Evolutionary conservation across 2,797 vertebrate species (phyloP), one percentile per base, ranked within the genome.

Genomic region (Dendrocincla tyrannina): DNA sequence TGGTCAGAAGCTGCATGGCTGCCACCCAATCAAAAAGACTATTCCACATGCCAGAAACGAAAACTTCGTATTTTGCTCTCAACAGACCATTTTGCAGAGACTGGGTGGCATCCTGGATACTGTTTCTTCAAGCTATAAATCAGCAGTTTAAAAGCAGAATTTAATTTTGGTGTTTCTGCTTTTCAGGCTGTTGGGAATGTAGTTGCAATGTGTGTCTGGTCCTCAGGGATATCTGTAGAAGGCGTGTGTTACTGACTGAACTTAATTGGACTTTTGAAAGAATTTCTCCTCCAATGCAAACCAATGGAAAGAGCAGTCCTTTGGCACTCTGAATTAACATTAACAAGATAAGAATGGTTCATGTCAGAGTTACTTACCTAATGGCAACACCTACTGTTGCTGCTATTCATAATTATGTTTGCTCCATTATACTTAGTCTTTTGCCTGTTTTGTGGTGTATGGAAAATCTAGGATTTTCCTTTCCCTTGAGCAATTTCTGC

Each of bases 111-210:
- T 82, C 53, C 44, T 78, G 85, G 33, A 15, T 83, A 41, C 17
- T 58, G 27, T 75, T 95, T 83, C 86, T 91, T 95, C 79, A 82
- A 81, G 46, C 55, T 91, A 27, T 90, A 82, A 94, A 79, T 87
- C 47, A 63, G 22, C 39, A 80, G 46, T 68, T 92, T 91, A 76
- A 85, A 69, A 75, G 66, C 59, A 84, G 62, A 92, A 86, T 88
- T 95, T 63, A 2, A 46, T 91, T 89, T 92, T 84, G 27, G 58
- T 81, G 5, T 73, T 88, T 24, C 49, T 52, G 80, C 50, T 41
- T 91, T 86, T 69, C 79, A n/a, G 2, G 49, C 50, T 73, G 20
- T 85, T 83, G 69, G 72, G 77, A 93, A 91, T 77, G 42, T 52
- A n/a, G 60, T 37, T 89, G 85, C 42, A 83, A 17, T 55, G 50